Percentiles rank a stretch among this genome's conserved stretches.
Conservation (phyloP, 2,113 vertebrate species). For the Pedionomus torquatus region DNA sequence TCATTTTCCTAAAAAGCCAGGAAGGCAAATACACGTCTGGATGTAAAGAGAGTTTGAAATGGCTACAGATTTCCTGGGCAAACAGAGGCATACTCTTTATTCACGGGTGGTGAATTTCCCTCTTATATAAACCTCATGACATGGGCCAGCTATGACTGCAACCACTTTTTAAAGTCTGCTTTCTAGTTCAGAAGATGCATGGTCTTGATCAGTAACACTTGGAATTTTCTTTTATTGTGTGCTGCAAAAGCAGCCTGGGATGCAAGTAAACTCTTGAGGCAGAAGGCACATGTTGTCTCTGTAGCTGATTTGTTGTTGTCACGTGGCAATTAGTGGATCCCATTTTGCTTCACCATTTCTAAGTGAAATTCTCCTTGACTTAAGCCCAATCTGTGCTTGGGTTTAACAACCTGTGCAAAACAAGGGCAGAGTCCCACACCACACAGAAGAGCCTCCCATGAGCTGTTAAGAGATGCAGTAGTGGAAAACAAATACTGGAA, state of each 20-base stretch:
- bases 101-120: neutral
- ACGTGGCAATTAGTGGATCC: neutral
- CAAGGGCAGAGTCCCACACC: neutral
- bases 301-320: neutral
- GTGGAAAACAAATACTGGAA: neutral
- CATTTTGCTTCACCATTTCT: neutral
- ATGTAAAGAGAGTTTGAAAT: neutral
- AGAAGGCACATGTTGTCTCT: neutral
- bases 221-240: neutral
- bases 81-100: neutral
- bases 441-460: neutral
- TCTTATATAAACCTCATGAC: neutral
- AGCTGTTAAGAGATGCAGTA: neutral
- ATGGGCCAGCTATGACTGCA: neutral
- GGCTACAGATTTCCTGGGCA: neutral
- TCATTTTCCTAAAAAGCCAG: neutral
- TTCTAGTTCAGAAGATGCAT: neutral
- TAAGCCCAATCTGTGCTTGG: neutral
- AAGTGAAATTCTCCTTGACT: neutral
- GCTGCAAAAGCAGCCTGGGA: neutral
- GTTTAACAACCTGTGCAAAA: neutral
- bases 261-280: neutral
- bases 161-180: neutral
- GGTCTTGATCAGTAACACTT: neutral
- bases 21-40: neutral